Base-by-base conservation (phyloP, 2,797 vertebrate genomes). In the Sardinella longiceps region DNA sequence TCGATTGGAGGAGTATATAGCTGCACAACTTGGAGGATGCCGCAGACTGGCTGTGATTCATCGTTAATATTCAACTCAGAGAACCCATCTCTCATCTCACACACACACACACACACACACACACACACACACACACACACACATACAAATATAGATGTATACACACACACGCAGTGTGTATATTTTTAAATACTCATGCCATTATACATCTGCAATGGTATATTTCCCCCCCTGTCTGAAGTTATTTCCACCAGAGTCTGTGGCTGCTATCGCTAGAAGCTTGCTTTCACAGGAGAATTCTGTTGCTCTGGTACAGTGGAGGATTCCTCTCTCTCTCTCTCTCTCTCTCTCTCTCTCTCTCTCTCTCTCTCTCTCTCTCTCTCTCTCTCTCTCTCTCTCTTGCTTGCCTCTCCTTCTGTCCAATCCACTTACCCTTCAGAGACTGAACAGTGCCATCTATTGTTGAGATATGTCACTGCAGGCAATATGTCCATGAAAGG, bases 401-500 rank as follows among this genome's bases (percentile, higher is more conserved):
- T n/a, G n/a, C 50, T 2, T n/a, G n/a, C n/a, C 14, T 45, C 18
- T 18, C 51, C 18, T 56, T 39, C 43, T 28, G n/a, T 60, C 5
- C 51, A 45, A 83, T 89, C 88, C 85, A 87, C 7, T 81, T 81
- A 91, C 93, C 91, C 89, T 87, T 74, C 45, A 28, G 74, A 94
- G 92, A 94, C 91, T 88, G 90, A 92, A 92, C 93, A 92, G 90
- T 94, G 95, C 93, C 94, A 94, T 94, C 95, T 95, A 86, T 93
- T 95, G 94, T 90, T 70, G 58, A 90, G 87, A 92, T 89, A 80
- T 85, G 70, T 33, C 86, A 94, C 86, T 92, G 30, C 94, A 92
- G 1, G 2, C 70, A 4, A 14, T 70, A 25, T 85, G 87, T 88
- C 88, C 33, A 74, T 63, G 45, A 3, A 0, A 10, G 28, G 70